Base-by-base conservation (phyloP, 1,140 invertebrate species). In the Drosophila simulans region DNA sequence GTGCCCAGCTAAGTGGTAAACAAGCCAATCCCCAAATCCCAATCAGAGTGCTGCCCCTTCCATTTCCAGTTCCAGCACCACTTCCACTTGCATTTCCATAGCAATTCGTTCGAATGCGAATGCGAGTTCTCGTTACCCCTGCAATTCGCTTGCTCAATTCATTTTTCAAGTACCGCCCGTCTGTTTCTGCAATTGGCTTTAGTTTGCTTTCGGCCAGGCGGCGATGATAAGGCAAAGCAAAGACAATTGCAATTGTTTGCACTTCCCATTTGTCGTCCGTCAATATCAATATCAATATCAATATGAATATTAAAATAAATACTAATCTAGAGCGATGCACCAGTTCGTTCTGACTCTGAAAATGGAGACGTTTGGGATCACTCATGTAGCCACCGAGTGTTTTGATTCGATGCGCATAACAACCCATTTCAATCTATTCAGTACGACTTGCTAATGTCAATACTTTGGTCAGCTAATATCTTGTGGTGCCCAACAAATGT, bases 171-270 rank as follows among this genome's bases (percentile, higher is more conserved):
- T 31, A 11, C 27, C n/a, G 37, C 22, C 59, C 27, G 13, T 20
- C 31, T 45, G 22, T 65, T 77, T 65, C 37, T 75, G 77, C 77
- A 80, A 79, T 74, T 55, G 46, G 12, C 62, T 40, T 49, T 80
- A 74, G 58, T 68, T 66, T 66, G 27, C 64, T 64, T 80, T 80
- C 79, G 39, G 66, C 17, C 66, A 78, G 13, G 49, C 55, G 27
- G 60, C 39, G 13, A 2, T 40, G 77, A 80, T 80, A 80, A 80
- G 77, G 51, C 22, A 75, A 43, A 46, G 46, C 73, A 80, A 80
- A 27, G 55, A 53, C 79, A 80, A 80, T 80, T 80, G 58, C 77
- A n/a, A n/a, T n/a, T 65, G 64, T 70, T 75, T 73, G 55, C 71
- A 75, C 68, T 60, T 80, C 45, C 40, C 64, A 70, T 74, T 71